A percentile compares a stretch with the other conserved stretches of the same genome.
phyloP scores from a whole-genome alignment of 2,797 vertebrate genomes.

The Manis crassicaudata region DNA sequence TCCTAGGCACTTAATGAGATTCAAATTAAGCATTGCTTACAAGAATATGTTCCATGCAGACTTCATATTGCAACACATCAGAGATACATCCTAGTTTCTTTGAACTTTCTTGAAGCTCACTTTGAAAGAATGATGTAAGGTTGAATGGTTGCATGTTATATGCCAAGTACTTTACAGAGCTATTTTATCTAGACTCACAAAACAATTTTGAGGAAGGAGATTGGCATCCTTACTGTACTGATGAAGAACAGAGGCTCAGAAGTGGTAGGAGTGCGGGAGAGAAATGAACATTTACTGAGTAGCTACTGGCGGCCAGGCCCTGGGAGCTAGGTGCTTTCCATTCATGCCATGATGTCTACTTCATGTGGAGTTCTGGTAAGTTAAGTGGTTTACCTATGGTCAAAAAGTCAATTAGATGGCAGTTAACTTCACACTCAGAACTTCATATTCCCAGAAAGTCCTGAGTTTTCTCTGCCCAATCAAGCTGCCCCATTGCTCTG shows the following conservation, averaged over 20 bases:
- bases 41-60: background rate
- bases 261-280: background rate
- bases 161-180: background rate
- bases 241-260: background rate
- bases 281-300: background rate
- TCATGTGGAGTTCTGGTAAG: background rate
- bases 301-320: background rate
- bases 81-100: background rate
- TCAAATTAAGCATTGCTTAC: background rate
- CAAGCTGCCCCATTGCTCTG: too few species aligned
- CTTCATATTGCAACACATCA: background rate
- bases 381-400: background rate
- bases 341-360: background rate
- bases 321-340: background rate
- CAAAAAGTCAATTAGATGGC: background rate
- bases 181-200: background rate
- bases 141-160: background rate
- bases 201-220: background rate
- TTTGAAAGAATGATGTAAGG: slow-evolving; percentile 13
- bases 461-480: background rate
- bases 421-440: background rate
- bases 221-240: background rate
- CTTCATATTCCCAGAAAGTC: background rate
- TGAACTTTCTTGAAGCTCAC: slow-evolving; percentile 22
- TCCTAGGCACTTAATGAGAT: slow-evolving; percentile 1